Base-by-base conservation (phyloP, 2,797 vertebrate species). In the Champsocephalus esox region DNA sequence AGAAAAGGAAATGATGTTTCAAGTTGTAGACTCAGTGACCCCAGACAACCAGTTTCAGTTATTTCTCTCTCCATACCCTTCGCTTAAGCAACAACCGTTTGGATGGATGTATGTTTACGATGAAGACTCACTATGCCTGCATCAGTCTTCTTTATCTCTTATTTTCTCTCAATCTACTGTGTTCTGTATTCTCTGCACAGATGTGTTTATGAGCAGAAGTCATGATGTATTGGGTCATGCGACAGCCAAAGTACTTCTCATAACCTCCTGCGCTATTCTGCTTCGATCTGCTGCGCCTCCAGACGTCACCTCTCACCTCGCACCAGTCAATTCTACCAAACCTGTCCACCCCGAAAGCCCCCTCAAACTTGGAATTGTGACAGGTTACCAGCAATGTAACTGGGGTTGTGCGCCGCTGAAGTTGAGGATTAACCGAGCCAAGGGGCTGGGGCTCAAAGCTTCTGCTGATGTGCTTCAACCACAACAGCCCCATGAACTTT, bases 401-500 rank as follows among this genome's bases (percentile, higher is more conserved):
- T 34, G 52, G 17, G 45, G 6, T 28, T 32, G 54, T 55, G 49
- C 44, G 55, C 52, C 28, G 44, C 67, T 72, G 8, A 63, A 70
- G 57, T 50, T 75, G 50, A 78, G 71, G 75, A 67, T 74, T 66
- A 71, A 62, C 68, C 5, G 9, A 82, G 66, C 75, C 64, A 24
- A 28, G 66, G 67, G 57, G 59, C 64, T 50, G n/a, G 56, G 5
- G 9, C 55, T 79, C n/a, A 1, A 46, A 1, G 57, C 73, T 60
- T 43, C 67, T 71, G 70, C 67, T 71, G 70, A 86, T 88, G 79
- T 57, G 70, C 55, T 67, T 86, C 68, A 87, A 51, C 81, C 41
- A 43, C 7, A 28, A 72, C 75, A 75, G 57, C 70, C 65, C 66
- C 2, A 13, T 66, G 69, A 91, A 86, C 90, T 90, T 76, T 89